phyloP scores from a whole-genome alignment of 2,888 invertebrate genomes.

The Pherbina coryleti region DNA sequence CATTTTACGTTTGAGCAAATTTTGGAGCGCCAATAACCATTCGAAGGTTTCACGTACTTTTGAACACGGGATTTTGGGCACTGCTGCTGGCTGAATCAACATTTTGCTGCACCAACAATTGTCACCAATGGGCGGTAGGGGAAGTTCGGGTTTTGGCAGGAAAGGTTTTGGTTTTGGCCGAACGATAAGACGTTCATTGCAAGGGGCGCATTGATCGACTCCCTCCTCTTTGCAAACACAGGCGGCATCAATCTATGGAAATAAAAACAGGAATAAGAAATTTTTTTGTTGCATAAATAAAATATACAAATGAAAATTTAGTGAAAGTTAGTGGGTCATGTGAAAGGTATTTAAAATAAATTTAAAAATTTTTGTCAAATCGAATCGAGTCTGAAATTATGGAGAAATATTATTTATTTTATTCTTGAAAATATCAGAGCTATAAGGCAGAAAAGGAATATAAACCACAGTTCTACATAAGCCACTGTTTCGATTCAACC shows the following conservation, averaged over 20 bases:
- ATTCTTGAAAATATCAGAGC: too few relatives aligned
- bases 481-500: too few relatives aligned
- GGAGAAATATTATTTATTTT: too few relatives aligned
- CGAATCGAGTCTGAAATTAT: too few relatives aligned
- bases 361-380: too few relatives aligned
- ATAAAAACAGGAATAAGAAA: neutral
- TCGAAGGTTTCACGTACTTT: constrained; percentile 64
- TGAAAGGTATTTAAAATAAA: too few relatives aligned
- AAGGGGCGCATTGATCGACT: constrained; percentile 58
- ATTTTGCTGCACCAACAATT: constrained; percentile 66
- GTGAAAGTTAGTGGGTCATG: too few relatives aligned
- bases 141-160: constrained; percentile 45
- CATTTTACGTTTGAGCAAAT: constrained; percentile 58
- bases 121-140: constrained; percentile 63
- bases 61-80: constrained; percentile 56
- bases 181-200: constrained; percentile 51
- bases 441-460: too few relatives aligned
- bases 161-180: constrained; percentile 57
- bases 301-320: neutral
- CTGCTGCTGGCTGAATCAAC: constrained; percentile 66
- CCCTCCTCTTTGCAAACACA: constrained; percentile 65
- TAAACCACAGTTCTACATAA: too few relatives aligned
- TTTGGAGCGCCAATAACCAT: constrained; percentile 59
- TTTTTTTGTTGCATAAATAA: too few relatives aligned
- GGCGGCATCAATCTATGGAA: constrained; percentile 55